Evolutionary conservation across 2,113 vertebrate genomes (phyloP), one percentile per base, ranked within the genome.

Genomic region (Myrmecobius fasciatus): DNA sequence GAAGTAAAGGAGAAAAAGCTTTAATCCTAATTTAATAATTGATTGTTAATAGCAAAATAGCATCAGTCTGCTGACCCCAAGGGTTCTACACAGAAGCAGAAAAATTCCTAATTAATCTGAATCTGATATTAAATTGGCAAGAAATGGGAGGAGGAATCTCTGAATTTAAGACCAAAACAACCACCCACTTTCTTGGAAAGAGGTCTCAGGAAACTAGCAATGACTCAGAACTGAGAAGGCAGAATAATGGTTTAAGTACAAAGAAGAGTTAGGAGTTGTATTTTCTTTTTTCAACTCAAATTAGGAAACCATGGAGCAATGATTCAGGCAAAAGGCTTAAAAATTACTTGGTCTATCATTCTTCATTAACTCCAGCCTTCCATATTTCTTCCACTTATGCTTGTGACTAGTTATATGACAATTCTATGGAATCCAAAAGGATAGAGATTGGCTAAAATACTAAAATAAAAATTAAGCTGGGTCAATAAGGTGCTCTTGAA

Each of bases 111-210:
- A 83, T 83, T 83, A 43, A 43, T 43, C 36, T 83, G n/a, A 83
- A 83, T 83, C n/a, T 83, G 36, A 22, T 83, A 83, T 83, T n/a
- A 43, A 83, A 83, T 6, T 43, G 36, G 67, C 36, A 83, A 83
- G 67, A 43, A 75, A 36, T 24, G 53, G 89, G 54, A 90, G 26
- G 49, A 93, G 3, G n/a, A 94, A 91, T 52, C 31, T 96, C 93
- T 51, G 94, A 46, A 91, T 94, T 28, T 46, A 94, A 92, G 95
- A 49, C 88, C 97, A 75, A 96, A 97, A 95, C 95, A 95, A 26
- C 94, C 53, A 60, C 97, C 97, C 94, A 95, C 54, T 75, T 17
- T 0, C 75, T 43, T 6, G 7, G 51, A 89, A 93, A 53, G 51
- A 83, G 36, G 83, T 51, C 90, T 12, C 0, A 91, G 92, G 67